A percentile compares a stretch with the other conserved stretches of the same genome.
These are phyloP conservation scores for Apocrypta bakeri DNA, from an alignment of 1,140 invertebrate species.

Conservation along the genomic window DNA sequence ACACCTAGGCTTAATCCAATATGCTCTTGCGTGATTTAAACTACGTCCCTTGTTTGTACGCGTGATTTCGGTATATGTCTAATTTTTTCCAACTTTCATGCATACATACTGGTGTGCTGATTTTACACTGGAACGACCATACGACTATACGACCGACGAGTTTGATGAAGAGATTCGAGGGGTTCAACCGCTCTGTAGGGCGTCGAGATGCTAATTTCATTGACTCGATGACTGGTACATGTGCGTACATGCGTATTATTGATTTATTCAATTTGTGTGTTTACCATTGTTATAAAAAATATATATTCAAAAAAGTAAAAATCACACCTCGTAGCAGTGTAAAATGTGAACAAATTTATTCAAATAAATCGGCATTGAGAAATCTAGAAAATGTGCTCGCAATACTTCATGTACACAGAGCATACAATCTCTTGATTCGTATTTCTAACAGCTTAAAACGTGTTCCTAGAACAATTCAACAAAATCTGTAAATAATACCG, in stretches of 20 bases:
- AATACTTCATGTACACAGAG: no score
- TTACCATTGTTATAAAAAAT: no score
- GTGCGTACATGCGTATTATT: not conserved
- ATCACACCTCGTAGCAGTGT: no score
- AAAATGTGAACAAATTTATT: no score
- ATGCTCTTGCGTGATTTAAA: constrained; percentile 58
- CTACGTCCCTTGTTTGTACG: constrained; percentile 25
- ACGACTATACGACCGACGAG: not conserved
- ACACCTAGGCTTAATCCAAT: constrained; percentile 64
- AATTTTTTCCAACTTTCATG: not conserved
- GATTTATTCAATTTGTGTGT: not conserved
- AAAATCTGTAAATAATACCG: no score
- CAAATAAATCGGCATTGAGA: no score
- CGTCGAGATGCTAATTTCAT: constrained; percentile 6
- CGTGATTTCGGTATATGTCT: not conserved
- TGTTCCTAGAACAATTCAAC: no score
- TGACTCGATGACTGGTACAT: not conserved
- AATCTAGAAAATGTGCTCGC: no score
- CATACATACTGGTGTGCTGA: not conserved
- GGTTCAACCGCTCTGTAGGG: not conserved
- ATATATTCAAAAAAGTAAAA: no score
- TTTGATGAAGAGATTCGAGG: constrained; percentile 13
- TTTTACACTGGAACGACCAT: not conserved
- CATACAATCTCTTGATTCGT: no score
- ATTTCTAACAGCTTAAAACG: no score